Percentiles rank a stretch among this genome's conserved stretches.
Evolutionary conservation across 1,140 invertebrate genomes (phyloP).

Genomic region (Drosophila gunungcola): DNA sequence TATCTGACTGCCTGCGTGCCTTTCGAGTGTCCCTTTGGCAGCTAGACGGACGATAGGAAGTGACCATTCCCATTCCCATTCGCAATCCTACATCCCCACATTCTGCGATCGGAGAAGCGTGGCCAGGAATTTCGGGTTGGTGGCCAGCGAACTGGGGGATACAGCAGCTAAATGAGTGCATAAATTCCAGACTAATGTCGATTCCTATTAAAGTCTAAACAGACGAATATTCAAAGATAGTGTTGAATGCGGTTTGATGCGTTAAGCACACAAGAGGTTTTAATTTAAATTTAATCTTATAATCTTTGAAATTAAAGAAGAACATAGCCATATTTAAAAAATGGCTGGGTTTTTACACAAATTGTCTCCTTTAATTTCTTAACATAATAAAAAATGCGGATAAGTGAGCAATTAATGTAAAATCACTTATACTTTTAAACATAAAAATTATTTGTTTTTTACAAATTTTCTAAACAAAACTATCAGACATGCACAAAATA

Average conservation of each 20-base stretch:
- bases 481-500: too few relatives aligned
- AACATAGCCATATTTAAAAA: too few relatives aligned
- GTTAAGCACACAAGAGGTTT: background rate
- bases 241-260: constrained; percentile 1
- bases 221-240: constrained; percentile 16
- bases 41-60: constrained; percentile 52
- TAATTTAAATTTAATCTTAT: background rate
- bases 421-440: too few relatives aligned
- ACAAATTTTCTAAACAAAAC: too few relatives aligned
- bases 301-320: too few relatives aligned
- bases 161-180: constrained; percentile 34
- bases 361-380: too few relatives aligned
- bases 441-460: too few relatives aligned
- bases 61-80: constrained; percentile 18
- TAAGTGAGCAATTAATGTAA: too few relatives aligned
- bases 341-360: too few relatives aligned
- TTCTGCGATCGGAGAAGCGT: constrained; percentile 20
- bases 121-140: constrained; percentile 14
- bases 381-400: too few relatives aligned
- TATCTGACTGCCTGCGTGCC: constrained; percentile 48
- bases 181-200: constrained; percentile 45
- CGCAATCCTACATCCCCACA: constrained; percentile 1
- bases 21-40: constrained; percentile 37
- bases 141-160: background rate
- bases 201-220: constrained; percentile 28